Conservation (phyloP, 2,888 invertebrate genomes). For the Stegana nigrithorax region DNA sequence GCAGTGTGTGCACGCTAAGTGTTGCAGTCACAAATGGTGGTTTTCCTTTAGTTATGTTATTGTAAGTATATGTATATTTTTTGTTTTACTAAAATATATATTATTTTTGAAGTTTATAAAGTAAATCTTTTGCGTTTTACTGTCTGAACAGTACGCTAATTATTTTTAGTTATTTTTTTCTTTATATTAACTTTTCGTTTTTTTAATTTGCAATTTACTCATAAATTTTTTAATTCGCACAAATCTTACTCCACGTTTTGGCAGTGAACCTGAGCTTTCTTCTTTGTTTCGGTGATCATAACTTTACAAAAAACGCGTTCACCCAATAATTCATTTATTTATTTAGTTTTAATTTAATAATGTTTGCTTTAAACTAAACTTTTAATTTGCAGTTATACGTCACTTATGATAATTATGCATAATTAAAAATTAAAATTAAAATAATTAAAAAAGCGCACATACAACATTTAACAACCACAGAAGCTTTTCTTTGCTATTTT, state of each 20-base stretch:
- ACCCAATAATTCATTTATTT: constrained; percentile 23
- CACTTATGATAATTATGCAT: background rate
- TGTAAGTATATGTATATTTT: background rate
- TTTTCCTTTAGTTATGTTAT: background rate
- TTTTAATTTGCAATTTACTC: constrained; percentile 25
- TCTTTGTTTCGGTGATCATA: constrained; percentile 48
- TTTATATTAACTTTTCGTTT: constrained; percentile 3
- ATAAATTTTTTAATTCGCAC: constrained; percentile 38
- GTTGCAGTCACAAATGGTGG: no score
- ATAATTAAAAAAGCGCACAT: constrained; percentile 11
- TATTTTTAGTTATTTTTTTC: background rate
- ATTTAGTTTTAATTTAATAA: constrained; percentile 35
- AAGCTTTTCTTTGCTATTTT: constrained; percentile 10
- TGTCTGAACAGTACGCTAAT: background rate
- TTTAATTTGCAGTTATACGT: no score
- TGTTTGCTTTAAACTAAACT: constrained; percentile 25
- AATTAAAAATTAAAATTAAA: background rate
- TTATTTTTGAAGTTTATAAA: constrained; percentile 1
- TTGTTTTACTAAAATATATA: no score
- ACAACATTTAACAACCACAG: constrained; percentile 21
- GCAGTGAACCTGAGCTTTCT: constrained; percentile 66
- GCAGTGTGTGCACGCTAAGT: background rate
- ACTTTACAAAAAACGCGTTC: constrained; percentile 44
- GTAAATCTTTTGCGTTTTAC: background rate
- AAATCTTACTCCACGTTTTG: constrained; percentile 60